A percentile compares a stretch with the other conserved stretches of the same genome.
Conservation (phyloP, 37 sponge, comb jelly and placozoan genomes). For the Hexactinellida sp. region DNA sequence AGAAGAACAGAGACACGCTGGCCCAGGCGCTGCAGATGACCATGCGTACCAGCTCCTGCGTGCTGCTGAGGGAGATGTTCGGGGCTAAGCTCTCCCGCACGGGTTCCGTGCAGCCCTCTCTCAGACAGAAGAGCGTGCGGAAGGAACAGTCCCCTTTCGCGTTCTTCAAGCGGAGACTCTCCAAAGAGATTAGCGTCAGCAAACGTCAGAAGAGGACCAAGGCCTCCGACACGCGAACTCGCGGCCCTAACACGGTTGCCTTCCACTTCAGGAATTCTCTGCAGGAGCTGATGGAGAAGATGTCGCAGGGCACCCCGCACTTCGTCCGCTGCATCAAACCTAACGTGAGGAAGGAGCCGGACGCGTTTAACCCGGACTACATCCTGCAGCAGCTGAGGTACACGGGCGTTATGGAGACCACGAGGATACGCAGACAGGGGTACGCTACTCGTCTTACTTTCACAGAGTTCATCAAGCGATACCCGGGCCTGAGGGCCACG, state of each 20-base stretch:
- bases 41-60: constrained; percentile 30
- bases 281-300: constrained; percentile 31
- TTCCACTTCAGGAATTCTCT: constrained; percentile 45
- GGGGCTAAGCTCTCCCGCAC: constrained; percentile 26
- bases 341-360: constrained; percentile 22
- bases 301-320: constrained; percentile 24
- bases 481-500: not conserved
- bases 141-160: constrained; percentile 43
- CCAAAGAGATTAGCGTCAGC: constrained; percentile 12
- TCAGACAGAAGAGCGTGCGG: constrained; percentile 26
- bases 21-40: constrained; percentile 16
- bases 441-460: constrained; percentile 25
- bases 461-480: constrained; percentile 23
- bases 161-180: constrained; percentile 23
- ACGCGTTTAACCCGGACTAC: constrained; percentile 24
- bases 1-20: constrained; percentile 31
- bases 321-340: constrained; percentile 41
- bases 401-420: constrained; percentile 37
- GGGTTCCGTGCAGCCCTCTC: constrained; percentile 32
- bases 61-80: constrained; percentile 43
- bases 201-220: not conserved
- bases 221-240: constrained; percentile 15
- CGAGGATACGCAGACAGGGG: constrained; percentile 33
- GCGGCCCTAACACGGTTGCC: constrained; percentile 32
- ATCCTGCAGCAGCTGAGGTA: constrained; percentile 29